Evolutionary conservation across 2,113 vertebrate species (phyloP), one percentile per base, ranked within the genome.

Genomic region (Lagenorhynchus albirostris): DNA sequence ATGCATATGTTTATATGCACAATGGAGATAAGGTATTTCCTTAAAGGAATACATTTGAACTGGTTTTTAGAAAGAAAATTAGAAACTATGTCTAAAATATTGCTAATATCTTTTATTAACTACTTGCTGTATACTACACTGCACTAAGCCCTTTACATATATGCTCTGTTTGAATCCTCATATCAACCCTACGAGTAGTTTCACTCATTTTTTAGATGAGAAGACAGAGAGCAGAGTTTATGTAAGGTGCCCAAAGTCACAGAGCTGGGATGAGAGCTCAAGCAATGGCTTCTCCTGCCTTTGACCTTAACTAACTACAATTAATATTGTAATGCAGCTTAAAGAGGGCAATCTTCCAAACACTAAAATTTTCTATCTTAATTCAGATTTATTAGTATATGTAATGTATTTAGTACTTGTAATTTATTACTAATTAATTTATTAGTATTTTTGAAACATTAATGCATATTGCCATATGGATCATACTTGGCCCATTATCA

Each of bases 31-130:
- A 73, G 29, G 12, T 60, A 74, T 53, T 92, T 92, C 60, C 71
- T 36, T 58, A 76, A 95, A 91, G n/a, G 41, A 81, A 44, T 83
- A 80, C 3, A 94, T 41, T 95, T 95, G 21, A 89, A 77, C 44
- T 58, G 65, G 33, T 67, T 93, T 94, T 92, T n/a, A 83, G 81
- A 85, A 89, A 94, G 44, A 80, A 94, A 93, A 84, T 68, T 76
- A 86, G n/a, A 74, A 92, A 80, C 18, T 73, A 29, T 85, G 18
- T 6, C 76, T 60, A 94, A 92, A 90, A 82, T 65, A 68, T 58
- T 94, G 62, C 8, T 74, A 63, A 81, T 41, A 55, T 38, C 77
- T 82, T 70, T 92, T 71, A 94, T 44, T 63, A 76, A 84, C 29
- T 67, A 85, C 23, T 81, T 84, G 26, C 38, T 95, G 8, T 71